Evolutionary conservation across 2,113 vertebrate genomes (phyloP), one percentile per base, ranked within the genome.

Genomic region (Tupaia tana): DNA sequence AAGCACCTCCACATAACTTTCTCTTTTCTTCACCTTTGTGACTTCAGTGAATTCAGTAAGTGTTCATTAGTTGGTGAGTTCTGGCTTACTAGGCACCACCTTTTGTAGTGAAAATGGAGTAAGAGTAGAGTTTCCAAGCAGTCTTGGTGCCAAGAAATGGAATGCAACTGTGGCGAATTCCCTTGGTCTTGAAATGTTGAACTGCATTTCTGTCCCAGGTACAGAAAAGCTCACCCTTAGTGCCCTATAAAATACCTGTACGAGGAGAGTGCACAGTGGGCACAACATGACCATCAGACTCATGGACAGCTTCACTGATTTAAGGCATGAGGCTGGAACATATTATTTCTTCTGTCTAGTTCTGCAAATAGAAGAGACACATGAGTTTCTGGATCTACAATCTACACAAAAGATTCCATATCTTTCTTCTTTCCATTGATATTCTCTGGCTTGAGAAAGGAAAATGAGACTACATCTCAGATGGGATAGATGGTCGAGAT

Each of bases 351-450:
- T 29, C 88, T 99, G 98, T 14, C 54, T 27, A 9, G 29, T 22
- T 24, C 1, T 6, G 63, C 75, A 34, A 27, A 63, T 16, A 0
- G 96, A 98, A 64, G 92, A 97, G 5, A 2, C 29, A 24, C 43
- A 61, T 0, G 81, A 93, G 8, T 85, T 86, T 78, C 69, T 75
- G 95, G 95, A 29, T 6, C 14, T 11, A 98, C 98, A 24, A 92
- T 97, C 95, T 99, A 98, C 91, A 96, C 56, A 0, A 97, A 97
- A 89, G 96, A 98, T n/a, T 96, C 91, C 67, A 98, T 99, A 98
- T 96, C 97, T 79, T n/a, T n/a, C n/a, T n/a, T n/a, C n/a, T n/a
- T n/a, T n/a, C n/a, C n/a, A n/a, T n/a, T n/a, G n/a, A n/a, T n/a
- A n/a, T n/a, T n/a, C n/a, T n/a, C n/a, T n/a, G n/a, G n/a, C n/a